A percentile compares a stretch with the other conserved stretches of the same genome.
These are phyloP conservation scores for Urocyon cinereoargenteus DNA, from an alignment of 2,797 vertebrate genomes.

Conservation along the genomic window DNA sequence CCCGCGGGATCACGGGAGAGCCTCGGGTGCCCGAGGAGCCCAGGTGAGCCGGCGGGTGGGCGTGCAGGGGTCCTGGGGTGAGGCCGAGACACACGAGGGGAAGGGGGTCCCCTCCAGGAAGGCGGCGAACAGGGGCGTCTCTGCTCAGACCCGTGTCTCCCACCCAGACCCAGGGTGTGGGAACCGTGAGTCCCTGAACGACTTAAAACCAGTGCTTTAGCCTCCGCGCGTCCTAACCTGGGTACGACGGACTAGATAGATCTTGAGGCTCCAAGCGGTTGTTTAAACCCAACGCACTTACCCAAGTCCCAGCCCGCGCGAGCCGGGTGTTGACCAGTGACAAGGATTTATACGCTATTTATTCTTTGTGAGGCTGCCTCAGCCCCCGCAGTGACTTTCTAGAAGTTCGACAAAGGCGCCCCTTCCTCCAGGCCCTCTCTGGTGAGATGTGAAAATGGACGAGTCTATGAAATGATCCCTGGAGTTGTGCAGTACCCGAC, in stretches of 20 bases:
- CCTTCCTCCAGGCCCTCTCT: neutral
- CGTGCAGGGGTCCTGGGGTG: accelerated
- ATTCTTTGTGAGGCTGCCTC: neutral
- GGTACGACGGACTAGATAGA: neutral
- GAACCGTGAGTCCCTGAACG: neutral
- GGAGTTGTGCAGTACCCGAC: neutral
- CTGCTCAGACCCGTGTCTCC: neutral
- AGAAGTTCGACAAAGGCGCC: neutral
- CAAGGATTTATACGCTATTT: neutral
- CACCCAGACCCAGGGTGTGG: neutral
- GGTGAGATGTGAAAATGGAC: neutral
- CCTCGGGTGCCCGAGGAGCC: accelerated
- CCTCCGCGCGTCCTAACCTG: neutral
- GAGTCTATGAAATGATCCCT: accelerated
- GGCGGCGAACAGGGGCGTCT: no score
- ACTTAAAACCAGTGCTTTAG: neutral
- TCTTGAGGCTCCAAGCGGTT: neutral
- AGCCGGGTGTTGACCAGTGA: neutral
- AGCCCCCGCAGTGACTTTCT: neutral
- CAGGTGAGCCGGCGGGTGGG: neutral
- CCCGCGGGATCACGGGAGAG: neutral
- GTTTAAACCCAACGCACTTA: neutral
- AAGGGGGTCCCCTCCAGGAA: neutral
- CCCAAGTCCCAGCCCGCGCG: neutral
- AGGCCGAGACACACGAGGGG: neutral